These are phyloP conservation scores for Pantelozetes paolii DNA, from an alignment of 2,888 invertebrate species.

Conservation along the genomic window DNA sequence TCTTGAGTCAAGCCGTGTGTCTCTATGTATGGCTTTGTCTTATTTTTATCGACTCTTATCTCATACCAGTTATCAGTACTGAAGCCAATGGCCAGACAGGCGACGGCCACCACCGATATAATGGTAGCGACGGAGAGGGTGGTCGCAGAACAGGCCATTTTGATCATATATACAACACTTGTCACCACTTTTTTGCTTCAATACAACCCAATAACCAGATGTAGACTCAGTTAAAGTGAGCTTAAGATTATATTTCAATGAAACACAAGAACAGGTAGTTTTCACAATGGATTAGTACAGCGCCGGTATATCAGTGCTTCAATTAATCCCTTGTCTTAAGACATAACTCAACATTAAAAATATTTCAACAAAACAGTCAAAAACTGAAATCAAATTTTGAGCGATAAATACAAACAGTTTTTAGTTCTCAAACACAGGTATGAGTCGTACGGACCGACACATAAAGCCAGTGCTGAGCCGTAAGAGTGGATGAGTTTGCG, in stretches of 20 bases:
- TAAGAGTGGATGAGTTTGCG: not conserved
- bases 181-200: not conserved
- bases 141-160: slow-evolving; percentile 62
- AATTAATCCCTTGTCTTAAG: not conserved
- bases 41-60: slow-evolving; percentile 81
- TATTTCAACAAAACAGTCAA: not conserved
- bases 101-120: slow-evolving; percentile 88
- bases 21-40: slow-evolving; percentile 67
- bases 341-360: not conserved
- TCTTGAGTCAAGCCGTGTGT: slow-evolving; percentile 46
- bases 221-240: slow-evolving; percentile 11
- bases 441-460: not conserved
- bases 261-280: slow-evolving; percentile 7
- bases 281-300: not conserved
- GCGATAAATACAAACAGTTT: not conserved
- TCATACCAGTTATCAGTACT: slow-evolving; percentile 96
- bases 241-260: not conserved
- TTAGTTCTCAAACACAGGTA: not conserved
- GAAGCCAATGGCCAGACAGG: slow-evolving; percentile 86
- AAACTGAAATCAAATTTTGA: not conserved
- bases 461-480: not conserved
- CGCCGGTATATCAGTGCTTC: not conserved
- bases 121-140: slow-evolving; percentile 92
- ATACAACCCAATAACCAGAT: not conserved
- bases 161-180: not conserved